phyloP scores from a whole-genome alignment of 2,797 vertebrate species.

The Lophotriccus pileatus region DNA sequence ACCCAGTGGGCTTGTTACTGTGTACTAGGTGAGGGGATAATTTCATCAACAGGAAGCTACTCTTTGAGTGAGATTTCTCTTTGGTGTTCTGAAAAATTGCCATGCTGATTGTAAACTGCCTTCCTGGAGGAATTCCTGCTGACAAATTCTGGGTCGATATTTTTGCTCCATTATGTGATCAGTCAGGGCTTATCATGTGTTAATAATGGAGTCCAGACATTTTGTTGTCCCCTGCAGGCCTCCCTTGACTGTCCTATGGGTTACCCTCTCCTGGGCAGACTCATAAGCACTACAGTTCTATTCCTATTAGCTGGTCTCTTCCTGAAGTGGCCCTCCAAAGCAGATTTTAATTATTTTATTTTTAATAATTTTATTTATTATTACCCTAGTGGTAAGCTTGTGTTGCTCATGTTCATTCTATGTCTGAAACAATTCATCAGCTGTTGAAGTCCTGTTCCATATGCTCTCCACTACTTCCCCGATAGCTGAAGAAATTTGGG shows the following conservation, averaged over 20 bases:
- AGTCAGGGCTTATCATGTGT: slow-evolving; percentile 6
- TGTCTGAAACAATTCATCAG: not conserved
- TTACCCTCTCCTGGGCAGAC: not conserved
- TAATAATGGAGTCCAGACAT: not conserved
- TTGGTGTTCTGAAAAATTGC: not conserved
- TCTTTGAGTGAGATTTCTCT: not conserved
- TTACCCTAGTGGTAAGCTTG: not conserved
- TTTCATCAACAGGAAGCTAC: not conserved
- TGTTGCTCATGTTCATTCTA: not conserved
- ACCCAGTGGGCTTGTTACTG: not conserved
- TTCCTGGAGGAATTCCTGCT: not conserved
- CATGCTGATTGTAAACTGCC: not conserved
- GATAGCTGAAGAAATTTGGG: not conserved
- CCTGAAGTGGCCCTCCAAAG: not conserved
- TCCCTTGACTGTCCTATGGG: not conserved
- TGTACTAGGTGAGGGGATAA: no score
- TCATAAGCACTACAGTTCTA: not conserved
- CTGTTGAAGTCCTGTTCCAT: not conserved
- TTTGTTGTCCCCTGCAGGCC: not conserved
- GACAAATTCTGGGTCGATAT: not conserved
- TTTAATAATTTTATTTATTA: not conserved
- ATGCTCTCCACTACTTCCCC: not conserved
- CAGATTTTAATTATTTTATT: not conserved
- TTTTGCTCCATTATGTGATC: not conserved
- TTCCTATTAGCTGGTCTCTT: not conserved